Percentiles rank a stretch among this genome's conserved stretches.
Evolutionary conservation across 2,113 vertebrate species (phyloP).

Genomic region (Corvus cornix): DNA sequence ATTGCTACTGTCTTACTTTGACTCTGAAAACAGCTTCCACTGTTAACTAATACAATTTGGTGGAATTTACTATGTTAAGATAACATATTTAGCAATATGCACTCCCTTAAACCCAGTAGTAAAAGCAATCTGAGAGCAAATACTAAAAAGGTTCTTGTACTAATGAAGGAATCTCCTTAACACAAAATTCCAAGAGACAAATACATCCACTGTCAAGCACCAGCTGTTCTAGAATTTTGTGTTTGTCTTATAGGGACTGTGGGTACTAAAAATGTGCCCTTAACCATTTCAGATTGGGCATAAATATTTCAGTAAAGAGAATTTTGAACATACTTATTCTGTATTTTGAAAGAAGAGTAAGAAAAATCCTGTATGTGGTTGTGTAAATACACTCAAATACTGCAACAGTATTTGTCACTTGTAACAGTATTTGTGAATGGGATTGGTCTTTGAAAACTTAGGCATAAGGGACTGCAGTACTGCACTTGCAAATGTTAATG

Average conservation of each 20-base stretch:
- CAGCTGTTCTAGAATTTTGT: conserved; percentile 63
- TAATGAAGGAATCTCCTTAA: conserved; percentile 58
- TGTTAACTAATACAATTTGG: neutral
- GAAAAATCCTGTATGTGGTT: neutral
- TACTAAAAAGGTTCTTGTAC: conserved; percentile 66
- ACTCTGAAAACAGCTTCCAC: neutral
- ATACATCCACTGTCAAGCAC: conserved; percentile 68
- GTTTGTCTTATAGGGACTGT: conserved; percentile 61
- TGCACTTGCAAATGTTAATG: conserved; percentile 21
- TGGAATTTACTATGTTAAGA: neutral
- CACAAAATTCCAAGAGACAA: conserved; percentile 67
- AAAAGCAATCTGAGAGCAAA: conserved; percentile 60
- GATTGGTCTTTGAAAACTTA: conserved; percentile 56
- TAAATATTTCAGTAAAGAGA: conserved; percentile 69
- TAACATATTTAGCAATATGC: conserved; percentile 30
- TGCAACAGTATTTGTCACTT: conserved; percentile 58
- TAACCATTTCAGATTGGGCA: conserved; percentile 7
- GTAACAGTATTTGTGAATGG: conserved; percentile 41
- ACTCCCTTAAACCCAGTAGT: conserved; percentile 33
- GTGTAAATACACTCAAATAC: neutral
- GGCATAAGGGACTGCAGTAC: conserved; percentile 10
- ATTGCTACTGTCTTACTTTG: neutral
- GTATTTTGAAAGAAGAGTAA: conserved; percentile 6
- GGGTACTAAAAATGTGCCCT: conserved; percentile 56
- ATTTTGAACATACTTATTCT: conserved; percentile 22